Percentiles rank a stretch among this genome's conserved stretches.
Evolutionary conservation across 2,888 invertebrate species (phyloP).

Genomic region (Rhagium mordax): DNA sequence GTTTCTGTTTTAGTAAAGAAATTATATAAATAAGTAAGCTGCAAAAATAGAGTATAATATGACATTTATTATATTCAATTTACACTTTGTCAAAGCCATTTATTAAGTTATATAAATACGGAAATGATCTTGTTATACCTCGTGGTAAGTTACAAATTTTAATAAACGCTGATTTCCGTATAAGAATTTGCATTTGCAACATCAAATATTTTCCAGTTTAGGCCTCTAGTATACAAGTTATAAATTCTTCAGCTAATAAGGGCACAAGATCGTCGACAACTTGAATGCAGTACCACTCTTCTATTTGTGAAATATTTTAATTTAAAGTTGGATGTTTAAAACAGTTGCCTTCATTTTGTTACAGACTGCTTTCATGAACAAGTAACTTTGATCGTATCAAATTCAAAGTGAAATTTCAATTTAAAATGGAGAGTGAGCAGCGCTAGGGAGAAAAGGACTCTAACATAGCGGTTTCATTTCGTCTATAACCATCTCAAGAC

Average conservation of each 20-base stretch:
- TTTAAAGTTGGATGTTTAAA: constrained; percentile 55
- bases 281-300: constrained; percentile 46
- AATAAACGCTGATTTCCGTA: too few relatives aligned
- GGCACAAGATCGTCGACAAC: constrained; percentile 8
- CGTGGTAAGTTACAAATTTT: too few relatives aligned
- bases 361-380: constrained; percentile 52
- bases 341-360: constrained; percentile 53
- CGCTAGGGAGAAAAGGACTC: constrained; percentile 45
- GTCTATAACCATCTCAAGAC: constrained; percentile 21
- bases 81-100: too few relatives aligned
- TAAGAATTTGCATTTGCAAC: too few relatives aligned
- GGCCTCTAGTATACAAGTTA: background rate
- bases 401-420: constrained; percentile 67
- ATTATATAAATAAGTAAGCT: too few relatives aligned
- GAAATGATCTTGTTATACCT: too few relatives aligned
- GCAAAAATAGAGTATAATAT: too few relatives aligned
- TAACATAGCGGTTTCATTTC: constrained; percentile 59
- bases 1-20: too few relatives aligned
- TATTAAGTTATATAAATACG: too few relatives aligned
- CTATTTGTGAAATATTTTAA: constrained; percentile 56
- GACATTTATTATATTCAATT: too few relatives aligned
- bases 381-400: constrained; percentile 64
- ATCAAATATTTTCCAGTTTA: background rate
- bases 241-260: background rate
- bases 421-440: constrained; percentile 63